phyloP scores from a whole-genome alignment of 2,113 vertebrate species.

The Vombatus ursinus region DNA sequence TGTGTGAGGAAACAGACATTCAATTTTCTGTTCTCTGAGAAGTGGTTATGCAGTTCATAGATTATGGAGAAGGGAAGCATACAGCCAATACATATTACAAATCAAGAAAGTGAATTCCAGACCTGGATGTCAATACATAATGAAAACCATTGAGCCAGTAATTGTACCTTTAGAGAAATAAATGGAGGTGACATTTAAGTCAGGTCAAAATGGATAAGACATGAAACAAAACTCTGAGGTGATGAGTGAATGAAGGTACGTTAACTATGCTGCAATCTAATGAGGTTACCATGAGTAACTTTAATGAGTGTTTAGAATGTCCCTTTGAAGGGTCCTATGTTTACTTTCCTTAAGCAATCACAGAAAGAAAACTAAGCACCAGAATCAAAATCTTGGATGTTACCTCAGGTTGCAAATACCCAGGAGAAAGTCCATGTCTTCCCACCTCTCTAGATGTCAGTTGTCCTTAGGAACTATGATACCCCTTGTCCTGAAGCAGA shows the following conservation, averaged over 20 bases:
- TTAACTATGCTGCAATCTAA: background rate
- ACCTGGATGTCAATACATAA: background rate
- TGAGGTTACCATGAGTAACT: background rate
- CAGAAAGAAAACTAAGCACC: background rate
- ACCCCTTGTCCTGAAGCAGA: background rate
- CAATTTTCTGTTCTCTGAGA: no score
- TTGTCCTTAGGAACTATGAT: background rate
- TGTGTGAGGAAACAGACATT: no score
- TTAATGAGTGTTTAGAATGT: background rate
- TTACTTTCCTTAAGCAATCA: background rate
- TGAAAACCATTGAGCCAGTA: background rate
- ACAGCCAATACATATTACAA: background rate
- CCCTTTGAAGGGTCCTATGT: background rate
- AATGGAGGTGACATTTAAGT: background rate
- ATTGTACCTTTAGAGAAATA: background rate
- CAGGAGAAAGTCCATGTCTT: background rate
- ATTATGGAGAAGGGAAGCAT: background rate
- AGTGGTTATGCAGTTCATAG: no score
- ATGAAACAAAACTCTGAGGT: background rate
- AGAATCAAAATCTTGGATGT: slow-evolving; percentile 1
- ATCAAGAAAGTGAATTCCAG: background rate
- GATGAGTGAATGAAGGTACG: background rate
- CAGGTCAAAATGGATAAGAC: background rate
- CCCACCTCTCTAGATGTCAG: background rate
- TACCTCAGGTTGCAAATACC: background rate